Evolutionary conservation across 2,888 invertebrate genomes (phyloP).

Genomic region (Eucera pruinosa): DNA sequence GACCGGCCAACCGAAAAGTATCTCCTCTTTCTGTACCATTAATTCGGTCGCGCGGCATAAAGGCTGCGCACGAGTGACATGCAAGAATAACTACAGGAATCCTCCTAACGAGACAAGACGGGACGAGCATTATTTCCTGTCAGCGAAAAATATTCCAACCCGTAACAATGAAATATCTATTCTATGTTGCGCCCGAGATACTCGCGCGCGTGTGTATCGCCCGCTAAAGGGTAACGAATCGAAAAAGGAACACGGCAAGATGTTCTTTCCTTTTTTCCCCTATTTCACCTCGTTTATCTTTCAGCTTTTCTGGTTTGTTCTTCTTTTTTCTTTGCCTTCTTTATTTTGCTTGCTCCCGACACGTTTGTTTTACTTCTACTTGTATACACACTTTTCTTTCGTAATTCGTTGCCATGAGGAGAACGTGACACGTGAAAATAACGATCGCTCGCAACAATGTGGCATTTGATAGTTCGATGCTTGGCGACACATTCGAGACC

Average conservation of each 20-base stretch:
- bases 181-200: slow-evolving; percentile 23
- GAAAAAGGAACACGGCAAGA: slow-evolving; percentile 33
- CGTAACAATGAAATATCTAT: slow-evolving; percentile 55
- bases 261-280: slow-evolving; percentile 16
- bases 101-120: slow-evolving; percentile 54
- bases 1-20: slow-evolving; percentile 47
- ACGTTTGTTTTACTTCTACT: too few species aligned
- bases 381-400: not conserved
- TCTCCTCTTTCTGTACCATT: slow-evolving; percentile 48
- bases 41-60: slow-evolving; percentile 43
- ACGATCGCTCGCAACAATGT: not conserved
- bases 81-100: slow-evolving; percentile 46
- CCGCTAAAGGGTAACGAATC: slow-evolving; percentile 42
- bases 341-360: not conserved
- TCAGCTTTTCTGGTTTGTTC: not conserved
- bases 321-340: not conserved
- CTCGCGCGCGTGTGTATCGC: not conserved
- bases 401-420: not conserved
- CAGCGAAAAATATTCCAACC: slow-evolving; percentile 55
- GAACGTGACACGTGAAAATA: not conserved
- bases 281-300: not conserved
- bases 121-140: slow-evolving; percentile 55
- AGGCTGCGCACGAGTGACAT: slow-evolving; percentile 31
- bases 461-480: not conserved
- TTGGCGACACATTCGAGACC: too few species aligned